phyloP scores from a whole-genome alignment of 2,113 vertebrate genomes.

The Corythaeola cristata region DNA sequence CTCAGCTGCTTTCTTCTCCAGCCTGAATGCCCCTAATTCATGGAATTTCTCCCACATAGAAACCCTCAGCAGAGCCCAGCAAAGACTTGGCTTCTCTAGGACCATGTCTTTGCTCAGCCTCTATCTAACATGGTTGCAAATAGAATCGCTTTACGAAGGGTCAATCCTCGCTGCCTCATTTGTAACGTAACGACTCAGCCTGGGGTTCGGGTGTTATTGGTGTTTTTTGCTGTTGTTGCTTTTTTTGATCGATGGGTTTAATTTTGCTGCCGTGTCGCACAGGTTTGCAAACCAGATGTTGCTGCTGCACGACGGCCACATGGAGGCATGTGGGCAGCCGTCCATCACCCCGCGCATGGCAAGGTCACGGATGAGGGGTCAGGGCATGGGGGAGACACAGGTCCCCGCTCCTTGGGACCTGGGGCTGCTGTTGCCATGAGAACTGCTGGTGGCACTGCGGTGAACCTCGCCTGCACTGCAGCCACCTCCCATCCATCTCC shows the following conservation, averaged over 20 bases:
- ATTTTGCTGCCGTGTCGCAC: slow-evolving; percentile 42
- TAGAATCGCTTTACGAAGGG: not conserved
- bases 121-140: not conserved
- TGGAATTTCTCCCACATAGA: not conserved
- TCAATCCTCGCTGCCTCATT: not conserved
- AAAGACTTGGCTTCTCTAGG: not conserved
- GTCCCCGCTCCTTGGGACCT: not conserved
- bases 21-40: not conserved
- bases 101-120: not conserved
- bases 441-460: not conserved
- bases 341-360: not conserved
- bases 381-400: not conserved
- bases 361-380: not conserved
- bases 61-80: not conserved
- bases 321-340: not conserved
- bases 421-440: not conserved
- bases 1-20: not conserved
- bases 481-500: not conserved
- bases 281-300: slow-evolving; percentile 43
- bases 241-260: slow-evolving; percentile 59
- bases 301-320: not conserved
- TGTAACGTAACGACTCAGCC: not conserved
- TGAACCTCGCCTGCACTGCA: rapidly evolving
- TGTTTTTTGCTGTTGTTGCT: not conserved
- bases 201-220: slow-evolving; percentile 50